Evolutionary conservation across 2,797 vertebrate genomes (phyloP).

Genomic region (Pangasius sanitwongsei): DNA sequence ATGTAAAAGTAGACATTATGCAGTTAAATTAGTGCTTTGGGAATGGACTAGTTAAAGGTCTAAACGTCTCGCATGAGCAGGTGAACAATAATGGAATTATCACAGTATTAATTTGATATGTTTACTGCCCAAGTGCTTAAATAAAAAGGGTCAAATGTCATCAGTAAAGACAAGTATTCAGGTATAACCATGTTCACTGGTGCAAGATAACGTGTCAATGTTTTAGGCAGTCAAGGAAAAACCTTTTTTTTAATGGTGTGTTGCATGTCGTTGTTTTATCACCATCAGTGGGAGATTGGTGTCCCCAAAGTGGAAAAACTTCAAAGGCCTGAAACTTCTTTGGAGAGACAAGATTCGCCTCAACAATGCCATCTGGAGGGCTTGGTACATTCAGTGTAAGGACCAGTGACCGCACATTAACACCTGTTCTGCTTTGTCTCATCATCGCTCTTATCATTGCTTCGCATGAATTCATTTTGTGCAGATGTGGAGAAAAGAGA

Average conservation of each 20-base stretch:
- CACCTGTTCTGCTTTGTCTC: background rate
- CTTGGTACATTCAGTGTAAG: constrained; percentile 99
- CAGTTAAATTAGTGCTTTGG: background rate
- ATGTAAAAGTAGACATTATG: background rate
- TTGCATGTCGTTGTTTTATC: background rate
- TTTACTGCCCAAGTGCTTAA: background rate
- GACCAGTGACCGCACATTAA: background rate
- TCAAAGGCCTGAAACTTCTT: constrained; percentile 95
- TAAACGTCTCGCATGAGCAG: background rate
- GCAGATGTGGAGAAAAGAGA: constrained; percentile 93
- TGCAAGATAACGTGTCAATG: background rate
- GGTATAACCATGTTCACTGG: background rate
- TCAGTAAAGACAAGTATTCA: background rate
- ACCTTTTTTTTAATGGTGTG: background rate
- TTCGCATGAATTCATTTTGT: constrained; percentile 29
- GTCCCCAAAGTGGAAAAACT: constrained; percentile 99
- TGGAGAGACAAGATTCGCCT: constrained; percentile 99
- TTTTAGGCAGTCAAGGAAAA: background rate
- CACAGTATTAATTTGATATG: background rate
- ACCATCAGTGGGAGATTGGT: constrained; percentile 88
- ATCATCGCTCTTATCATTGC: background rate
- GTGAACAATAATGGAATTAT: background rate
- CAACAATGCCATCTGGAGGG: constrained; percentile 99
- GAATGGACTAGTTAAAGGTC: background rate
- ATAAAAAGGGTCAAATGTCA: background rate